Evolutionary conservation across 2,113 vertebrate genomes (phyloP).

Genomic region (Pseudopodoces humilis): DNA sequence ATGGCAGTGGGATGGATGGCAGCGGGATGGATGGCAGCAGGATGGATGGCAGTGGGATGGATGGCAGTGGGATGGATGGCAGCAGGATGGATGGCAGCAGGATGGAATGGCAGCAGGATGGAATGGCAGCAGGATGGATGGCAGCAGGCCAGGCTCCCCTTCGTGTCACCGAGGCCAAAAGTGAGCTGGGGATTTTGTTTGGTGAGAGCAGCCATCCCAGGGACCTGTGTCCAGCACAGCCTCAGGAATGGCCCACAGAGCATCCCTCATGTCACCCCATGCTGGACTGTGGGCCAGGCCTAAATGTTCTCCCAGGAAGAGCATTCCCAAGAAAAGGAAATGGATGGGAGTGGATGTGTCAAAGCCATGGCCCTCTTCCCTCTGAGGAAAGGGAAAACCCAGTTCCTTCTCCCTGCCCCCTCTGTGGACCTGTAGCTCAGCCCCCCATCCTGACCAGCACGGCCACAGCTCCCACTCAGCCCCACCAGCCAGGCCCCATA

Average conservation of each 20-base stretch:
- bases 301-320: neutral
- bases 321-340: neutral
- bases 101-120: neutral
- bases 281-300: neutral
- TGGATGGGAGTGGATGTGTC: accelerated
- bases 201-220: neutral
- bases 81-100: neutral
- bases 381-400: accelerated
- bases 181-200: neutral
- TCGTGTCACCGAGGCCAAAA: accelerated
- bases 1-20: too few relatives aligned
- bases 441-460: accelerated
- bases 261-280: neutral
- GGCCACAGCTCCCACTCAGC: accelerated
- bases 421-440: neutral
- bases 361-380: neutral
- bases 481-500: accelerated
- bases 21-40: neutral
- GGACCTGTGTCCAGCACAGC: accelerated
- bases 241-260: neutral
- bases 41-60: too few relatives aligned
- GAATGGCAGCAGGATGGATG: neutral
- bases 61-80: neutral
- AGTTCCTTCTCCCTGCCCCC: neutral
- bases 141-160: neutral